A percentile compares a stretch with the other conserved stretches of the same genome.
phyloP scores from a whole-genome alignment of 2,888 invertebrate species.

The Aelia acuminata region DNA sequence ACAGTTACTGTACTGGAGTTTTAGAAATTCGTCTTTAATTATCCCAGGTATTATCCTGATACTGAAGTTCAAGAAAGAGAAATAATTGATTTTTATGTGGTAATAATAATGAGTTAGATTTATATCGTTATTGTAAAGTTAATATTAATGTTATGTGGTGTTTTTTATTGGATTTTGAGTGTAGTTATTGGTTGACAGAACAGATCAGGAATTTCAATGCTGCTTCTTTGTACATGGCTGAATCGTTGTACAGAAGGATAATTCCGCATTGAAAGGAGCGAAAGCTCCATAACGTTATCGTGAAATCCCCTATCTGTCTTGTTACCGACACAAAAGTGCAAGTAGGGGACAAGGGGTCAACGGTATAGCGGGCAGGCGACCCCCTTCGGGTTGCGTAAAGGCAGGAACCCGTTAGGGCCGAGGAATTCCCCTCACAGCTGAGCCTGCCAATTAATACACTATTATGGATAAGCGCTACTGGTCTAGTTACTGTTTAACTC shows the following conservation, averaged over 20 bases:
- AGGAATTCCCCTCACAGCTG: slow-evolving; percentile 4
- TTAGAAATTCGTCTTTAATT: too few species aligned
- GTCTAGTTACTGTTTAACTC: slow-evolving; percentile 23
- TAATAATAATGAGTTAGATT: too few species aligned
- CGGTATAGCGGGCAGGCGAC: slow-evolving; percentile 33
- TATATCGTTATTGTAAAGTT: too few species aligned
- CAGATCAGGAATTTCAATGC: not conserved
- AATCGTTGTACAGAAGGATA: not conserved
- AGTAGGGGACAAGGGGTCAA: slow-evolving; percentile 27
- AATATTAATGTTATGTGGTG: too few species aligned
- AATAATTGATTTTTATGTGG: too few species aligned
- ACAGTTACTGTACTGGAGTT: too few species aligned
- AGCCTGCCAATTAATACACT: slow-evolving; percentile 30
- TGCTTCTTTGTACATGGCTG: not conserved
- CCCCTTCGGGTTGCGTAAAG: slow-evolving; percentile 41
- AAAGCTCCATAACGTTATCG: not conserved
- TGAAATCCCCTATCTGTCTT: not conserved
- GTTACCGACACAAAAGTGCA: slow-evolving; percentile 25
- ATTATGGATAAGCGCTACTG: slow-evolving; percentile 39
- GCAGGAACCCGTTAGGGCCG: not conserved
- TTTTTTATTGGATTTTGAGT: too few species aligned
- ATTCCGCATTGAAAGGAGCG: not conserved
- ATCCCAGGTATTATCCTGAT: too few species aligned
- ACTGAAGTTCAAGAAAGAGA: too few species aligned
- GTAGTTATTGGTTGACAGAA: not conserved